Base-by-base conservation (phyloP, 2,113 vertebrate genomes). In the Gracilinanus agilis region DNA sequence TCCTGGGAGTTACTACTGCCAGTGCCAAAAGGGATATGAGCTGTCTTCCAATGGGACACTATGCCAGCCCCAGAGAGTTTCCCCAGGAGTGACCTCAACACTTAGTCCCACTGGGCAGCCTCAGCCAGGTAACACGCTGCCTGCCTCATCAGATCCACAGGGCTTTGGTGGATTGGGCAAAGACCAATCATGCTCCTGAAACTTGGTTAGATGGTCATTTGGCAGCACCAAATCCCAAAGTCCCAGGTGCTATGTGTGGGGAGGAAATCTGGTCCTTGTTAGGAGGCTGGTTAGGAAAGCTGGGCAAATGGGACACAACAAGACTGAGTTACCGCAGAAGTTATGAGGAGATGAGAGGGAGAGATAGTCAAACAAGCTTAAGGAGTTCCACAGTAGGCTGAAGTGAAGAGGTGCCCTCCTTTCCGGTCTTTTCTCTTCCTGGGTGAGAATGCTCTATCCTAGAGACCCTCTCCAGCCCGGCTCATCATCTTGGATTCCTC, bases 1-100 rank as follows among this genome's bases (percentile, higher is more conserved):
- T 0, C 97, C 96, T 0, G 99, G 99, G 92, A 99, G 99, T 97
- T 99, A 99, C 97, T 97, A 6, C 91, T 99, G 99, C 0, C 92
- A 93, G 58, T 99, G 99, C 94, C 4, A 3, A 54, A 98, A 98
- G 0, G 99, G 99, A 92, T 99, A 99, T 97, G 67, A 53, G 95
- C 99, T 99, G 0, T 89, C 97, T 3, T 96, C 92, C 0, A 98
- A 99, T 0, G 89, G 97, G 40, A 98, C 2, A 7, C 97, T 93
- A 0, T 99, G 99, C 97, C 97, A 95, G 54, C 96, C 89, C n/a
- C 27, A 92, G 49, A 53, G 55, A 88, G 90, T 55, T 24, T 1
- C 0, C 93, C 97, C 0, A 16, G 29, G 13, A 23, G 40, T 53
- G 90, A 94, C 95, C 58, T 54, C 83, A 2, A 53, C 61, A 55